Conservation (phyloP, 2,113 vertebrate species). For the Poeciliopsis prolifica region DNA sequence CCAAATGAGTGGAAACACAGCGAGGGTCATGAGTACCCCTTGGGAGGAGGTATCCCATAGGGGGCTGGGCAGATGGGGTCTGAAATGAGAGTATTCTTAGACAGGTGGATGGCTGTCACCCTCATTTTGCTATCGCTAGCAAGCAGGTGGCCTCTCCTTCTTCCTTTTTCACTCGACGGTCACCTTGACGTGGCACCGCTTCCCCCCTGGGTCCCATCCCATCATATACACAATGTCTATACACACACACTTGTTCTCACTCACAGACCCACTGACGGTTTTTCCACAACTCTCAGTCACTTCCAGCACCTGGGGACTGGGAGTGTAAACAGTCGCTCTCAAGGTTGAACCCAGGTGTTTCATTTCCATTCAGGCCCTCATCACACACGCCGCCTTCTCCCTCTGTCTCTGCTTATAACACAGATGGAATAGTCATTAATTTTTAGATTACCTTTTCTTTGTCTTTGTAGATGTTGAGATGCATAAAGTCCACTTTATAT, state of each 20-base stretch:
- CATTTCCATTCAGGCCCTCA: constrained; percentile 74
- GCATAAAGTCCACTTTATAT: constrained; percentile 67
- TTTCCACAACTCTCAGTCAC: constrained; percentile 59
- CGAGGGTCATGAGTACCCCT: constrained; percentile 74
- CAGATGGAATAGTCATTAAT: constrained; percentile 69
- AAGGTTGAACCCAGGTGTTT: constrained; percentile 80
- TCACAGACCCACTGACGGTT: constrained; percentile 40
- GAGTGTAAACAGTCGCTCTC: constrained; percentile 68
- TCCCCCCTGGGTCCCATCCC: constrained; percentile 64
- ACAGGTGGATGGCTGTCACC: constrained; percentile 85
- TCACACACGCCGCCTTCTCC: constrained; percentile 65
- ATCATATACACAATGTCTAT: constrained; percentile 62
- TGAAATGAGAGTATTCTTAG: constrained; percentile 69
- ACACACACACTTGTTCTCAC: constrained; percentile 33
- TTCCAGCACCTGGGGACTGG: constrained; percentile 67
- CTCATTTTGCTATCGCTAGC: constrained; percentile 66
- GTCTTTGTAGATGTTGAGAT: constrained; percentile 65
- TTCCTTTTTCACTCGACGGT: constrained; percentile 66
- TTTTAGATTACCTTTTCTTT: constrained; percentile 66
- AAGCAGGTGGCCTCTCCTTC: constrained; percentile 80
- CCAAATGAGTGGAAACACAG: constrained; percentile 69
- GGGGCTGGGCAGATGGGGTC: constrained; percentile 76
- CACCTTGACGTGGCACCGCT: constrained; percentile 77
- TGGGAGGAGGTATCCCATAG: constrained; percentile 70
- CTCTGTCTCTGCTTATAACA: constrained; percentile 69